Evolutionary conservation across 1,140 invertebrate genomes (phyloP), one percentile per base, ranked within the genome.

Genomic region (Eumeta japonica): DNA sequence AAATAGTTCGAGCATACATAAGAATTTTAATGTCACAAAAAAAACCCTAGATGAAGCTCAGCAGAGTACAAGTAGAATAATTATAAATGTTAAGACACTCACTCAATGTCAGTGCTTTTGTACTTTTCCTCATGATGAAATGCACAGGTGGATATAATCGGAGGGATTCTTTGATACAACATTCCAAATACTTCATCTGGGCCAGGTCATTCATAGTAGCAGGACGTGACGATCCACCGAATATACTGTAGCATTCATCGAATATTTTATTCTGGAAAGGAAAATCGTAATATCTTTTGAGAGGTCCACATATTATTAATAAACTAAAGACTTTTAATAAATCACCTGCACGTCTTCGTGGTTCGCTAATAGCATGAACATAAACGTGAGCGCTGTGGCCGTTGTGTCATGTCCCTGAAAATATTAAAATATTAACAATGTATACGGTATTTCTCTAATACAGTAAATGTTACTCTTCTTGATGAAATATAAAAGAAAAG

Each of bases 141-240:
- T 83, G 83, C 13, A 87, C 83, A 5, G 83, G 81, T 13, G 84
- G 84, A 58, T 79, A 86, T 1, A 85, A 50, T 27, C 82, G 55
- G 3, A 83, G 46, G 2, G 76, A 60, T 55, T 83, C 82, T 50
- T 83, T 87, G 14, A 86, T 77, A 33, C 81, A 82, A 34, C 79
- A 73, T 42, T 86, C 85, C 18, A 87, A 52, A 52, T 85, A 88
- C 40, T 79, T 80, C 76, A 88, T 73, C 44, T 76, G 58, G 10
- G 58, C 52, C 28, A 85, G 39, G 50, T 85, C 83, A 12, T 81
- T 76, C 17, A 76, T 53, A 0, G 68, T 79, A 0, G 77, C 46
- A 2, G 49, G 37, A 34, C 76, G 49, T 2, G 71, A 55, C 2
- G 76, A 68, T 3, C 54, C 58, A 9, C 54, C 55, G 24, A 86